A percentile compares a stretch with the other conserved stretches of the same genome.
Conservation (phyloP, 2,888 invertebrate genomes). For the Drosophila rubida region DNA sequence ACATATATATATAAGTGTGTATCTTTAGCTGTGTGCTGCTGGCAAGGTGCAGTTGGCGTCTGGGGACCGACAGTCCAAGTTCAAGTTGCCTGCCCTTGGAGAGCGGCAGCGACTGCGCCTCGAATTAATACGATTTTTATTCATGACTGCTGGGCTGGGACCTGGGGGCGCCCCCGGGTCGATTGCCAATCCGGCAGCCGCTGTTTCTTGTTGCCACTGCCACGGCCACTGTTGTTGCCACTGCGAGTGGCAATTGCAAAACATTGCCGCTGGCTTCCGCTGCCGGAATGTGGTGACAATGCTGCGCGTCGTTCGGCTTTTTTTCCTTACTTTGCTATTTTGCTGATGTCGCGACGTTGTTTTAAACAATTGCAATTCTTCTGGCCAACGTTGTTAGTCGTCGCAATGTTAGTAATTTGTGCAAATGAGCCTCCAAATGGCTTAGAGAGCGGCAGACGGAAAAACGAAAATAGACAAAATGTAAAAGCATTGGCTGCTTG, state of each 20-base stretch:
- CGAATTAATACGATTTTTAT: conserved; percentile 81
- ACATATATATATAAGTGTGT: too few relatives aligned
- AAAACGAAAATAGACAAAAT: conserved; percentile 47
- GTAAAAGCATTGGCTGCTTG: conserved; percentile 59
- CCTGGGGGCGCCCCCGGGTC: conserved; percentile 59
- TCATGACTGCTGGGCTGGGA: conserved; percentile 61
- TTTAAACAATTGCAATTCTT: conserved; percentile 71
- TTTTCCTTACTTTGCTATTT: conserved; percentile 1
- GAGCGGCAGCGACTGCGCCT: conserved; percentile 50
- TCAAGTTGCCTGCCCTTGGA: conserved; percentile 60
- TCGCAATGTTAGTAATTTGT: conserved; percentile 80
- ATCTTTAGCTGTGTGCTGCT: too few relatives aligned
- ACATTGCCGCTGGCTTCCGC: conserved; percentile 69
- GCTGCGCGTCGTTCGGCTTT: conserved; percentile 47
- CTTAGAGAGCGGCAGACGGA: conserved; percentile 51
- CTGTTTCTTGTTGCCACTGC: conserved; percentile 3
- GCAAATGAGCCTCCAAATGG: conserved; percentile 82
- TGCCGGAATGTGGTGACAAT: conserved; percentile 81
- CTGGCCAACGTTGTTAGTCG: conserved; percentile 52
- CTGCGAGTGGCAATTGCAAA: conserved; percentile 55
- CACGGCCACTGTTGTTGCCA: conserved; percentile 5
- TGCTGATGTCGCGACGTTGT: conserved; percentile 29
- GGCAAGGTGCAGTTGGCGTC: conserved; percentile 55
- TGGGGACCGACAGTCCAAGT: conserved; percentile 62
- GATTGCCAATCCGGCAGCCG: conserved; percentile 70